These are phyloP conservation scores for Kradibia gibbosae DNA, from an alignment of 1,140 invertebrate species.

Conservation along the genomic window DNA sequence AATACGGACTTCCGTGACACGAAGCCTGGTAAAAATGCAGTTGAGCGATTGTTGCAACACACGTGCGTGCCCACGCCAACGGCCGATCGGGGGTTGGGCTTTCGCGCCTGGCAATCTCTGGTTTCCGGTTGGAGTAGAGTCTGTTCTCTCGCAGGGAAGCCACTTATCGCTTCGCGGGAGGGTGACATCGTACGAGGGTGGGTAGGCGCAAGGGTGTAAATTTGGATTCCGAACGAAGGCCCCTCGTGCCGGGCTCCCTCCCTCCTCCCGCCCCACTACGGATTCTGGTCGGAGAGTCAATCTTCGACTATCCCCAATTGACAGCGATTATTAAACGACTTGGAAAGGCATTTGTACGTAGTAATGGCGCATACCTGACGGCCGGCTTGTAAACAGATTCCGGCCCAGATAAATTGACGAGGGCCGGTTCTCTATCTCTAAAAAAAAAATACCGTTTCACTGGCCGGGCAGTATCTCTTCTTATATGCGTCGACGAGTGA, in stretches of 20 bases:
- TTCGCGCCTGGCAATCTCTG: background rate
- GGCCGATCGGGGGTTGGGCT: background rate
- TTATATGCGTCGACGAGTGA: too few species aligned
- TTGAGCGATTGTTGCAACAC: background rate
- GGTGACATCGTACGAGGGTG: background rate
- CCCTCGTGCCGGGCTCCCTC: background rate
- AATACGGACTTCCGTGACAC: background rate
- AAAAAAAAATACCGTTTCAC: background rate
- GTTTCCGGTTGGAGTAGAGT: background rate
- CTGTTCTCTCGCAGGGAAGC: background rate
- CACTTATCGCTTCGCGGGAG: background rate
- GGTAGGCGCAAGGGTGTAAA: background rate
- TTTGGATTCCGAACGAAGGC: background rate
- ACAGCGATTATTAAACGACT: background rate
- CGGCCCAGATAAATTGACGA: background rate
- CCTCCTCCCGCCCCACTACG: background rate
- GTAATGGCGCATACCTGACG: background rate
- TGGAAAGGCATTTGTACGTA: background rate
- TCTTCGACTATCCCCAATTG: background rate
- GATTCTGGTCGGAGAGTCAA: background rate
- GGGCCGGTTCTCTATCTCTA: background rate
- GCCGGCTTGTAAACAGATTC: background rate
- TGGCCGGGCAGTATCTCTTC: too few species aligned
- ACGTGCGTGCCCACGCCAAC: background rate
- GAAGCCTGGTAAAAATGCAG: background rate